Percentiles rank a stretch among this genome's conserved stretches.
Evolutionary conservation across 2,888 invertebrate species (phyloP).

Genomic region (Liodrosophila aerea): DNA sequence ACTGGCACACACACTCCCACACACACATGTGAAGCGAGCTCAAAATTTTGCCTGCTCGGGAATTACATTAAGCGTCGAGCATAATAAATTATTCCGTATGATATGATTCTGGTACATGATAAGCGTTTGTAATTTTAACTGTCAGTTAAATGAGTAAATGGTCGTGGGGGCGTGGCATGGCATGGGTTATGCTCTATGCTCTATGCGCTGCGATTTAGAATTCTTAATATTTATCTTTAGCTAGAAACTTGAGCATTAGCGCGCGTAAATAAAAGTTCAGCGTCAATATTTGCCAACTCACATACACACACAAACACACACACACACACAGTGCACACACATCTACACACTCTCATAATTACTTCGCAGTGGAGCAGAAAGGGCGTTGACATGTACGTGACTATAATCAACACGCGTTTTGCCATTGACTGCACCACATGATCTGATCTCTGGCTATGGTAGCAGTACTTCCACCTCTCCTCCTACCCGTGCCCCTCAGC

Average conservation of each 20-base stretch:
- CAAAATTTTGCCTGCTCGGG: constrained; percentile 61
- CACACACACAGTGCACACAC: constrained; percentile 8
- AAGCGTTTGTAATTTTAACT: constrained; percentile 78
- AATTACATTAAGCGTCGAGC: constrained; percentile 75
- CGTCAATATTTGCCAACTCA: constrained; percentile 66
- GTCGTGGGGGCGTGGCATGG: constrained; percentile 1
- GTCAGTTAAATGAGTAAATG: constrained; percentile 76
- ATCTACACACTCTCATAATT: constrained; percentile 54
- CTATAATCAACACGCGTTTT: constrained; percentile 63
- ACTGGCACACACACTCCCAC: constrained; percentile 7
- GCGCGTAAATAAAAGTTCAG: constrained; percentile 72
- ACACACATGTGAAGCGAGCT: constrained; percentile 30
- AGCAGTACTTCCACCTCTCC: constrained; percentile 3
- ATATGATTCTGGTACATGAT: constrained; percentile 77
- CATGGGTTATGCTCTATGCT: no score
- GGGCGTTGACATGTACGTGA: constrained; percentile 70
- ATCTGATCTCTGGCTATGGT: constrained; percentile 31
- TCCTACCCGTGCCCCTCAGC: background rate
- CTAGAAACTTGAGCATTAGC: constrained; percentile 73
- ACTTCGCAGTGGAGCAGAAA: constrained; percentile 43
- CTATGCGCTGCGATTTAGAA: constrained; percentile 67
- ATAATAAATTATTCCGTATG: constrained; percentile 78
- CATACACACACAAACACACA: constrained; percentile 18
- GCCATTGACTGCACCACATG: constrained; percentile 42
- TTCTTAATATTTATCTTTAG: constrained; percentile 74